Evolutionary conservation across 2,113 vertebrate genomes (phyloP).

Genomic region (Phrynocephalus versicolor): DNA sequence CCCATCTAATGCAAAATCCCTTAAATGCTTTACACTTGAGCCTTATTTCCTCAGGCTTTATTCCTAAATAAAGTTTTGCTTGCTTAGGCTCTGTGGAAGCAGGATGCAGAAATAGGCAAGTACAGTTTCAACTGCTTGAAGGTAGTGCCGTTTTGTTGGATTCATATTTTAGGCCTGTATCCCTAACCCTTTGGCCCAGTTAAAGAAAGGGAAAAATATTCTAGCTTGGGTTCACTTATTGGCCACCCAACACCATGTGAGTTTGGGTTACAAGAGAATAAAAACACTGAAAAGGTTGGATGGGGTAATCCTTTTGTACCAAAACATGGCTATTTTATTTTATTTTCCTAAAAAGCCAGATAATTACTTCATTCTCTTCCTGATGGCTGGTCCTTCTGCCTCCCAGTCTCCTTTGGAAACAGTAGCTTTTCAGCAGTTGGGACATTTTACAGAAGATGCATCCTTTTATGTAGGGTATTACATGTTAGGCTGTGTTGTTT

Average conservation of each 20-base stretch:
- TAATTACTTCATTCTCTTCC: background rate
- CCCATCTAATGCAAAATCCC: background rate
- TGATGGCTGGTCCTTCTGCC: background rate
- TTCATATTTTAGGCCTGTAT: background rate
- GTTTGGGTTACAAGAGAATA: background rate
- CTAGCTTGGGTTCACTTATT: background rate
- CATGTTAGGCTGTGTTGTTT: conserved; percentile 31
- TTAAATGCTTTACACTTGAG: background rate
- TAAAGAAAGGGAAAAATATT: no score
- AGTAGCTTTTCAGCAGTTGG: conserved; percentile 32
- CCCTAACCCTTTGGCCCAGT: background rate
- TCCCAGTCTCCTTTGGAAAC: conserved; percentile 1
- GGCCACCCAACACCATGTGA: background rate
- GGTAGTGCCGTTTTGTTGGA: background rate
- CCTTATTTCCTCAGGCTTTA: background rate
- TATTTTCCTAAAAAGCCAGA: background rate
- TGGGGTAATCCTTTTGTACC: background rate
- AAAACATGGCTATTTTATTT: background rate
- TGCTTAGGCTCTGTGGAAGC: background rate
- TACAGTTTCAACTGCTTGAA: background rate
- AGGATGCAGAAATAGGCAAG: background rate
- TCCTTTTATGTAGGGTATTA: conserved; percentile 35
- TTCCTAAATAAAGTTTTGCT: background rate
- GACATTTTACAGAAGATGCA: conserved; percentile 3
- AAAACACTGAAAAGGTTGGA: background rate